Evolutionary conservation across 2,113 vertebrate genomes (phyloP).

Genomic region (Furnarius figulus): DNA sequence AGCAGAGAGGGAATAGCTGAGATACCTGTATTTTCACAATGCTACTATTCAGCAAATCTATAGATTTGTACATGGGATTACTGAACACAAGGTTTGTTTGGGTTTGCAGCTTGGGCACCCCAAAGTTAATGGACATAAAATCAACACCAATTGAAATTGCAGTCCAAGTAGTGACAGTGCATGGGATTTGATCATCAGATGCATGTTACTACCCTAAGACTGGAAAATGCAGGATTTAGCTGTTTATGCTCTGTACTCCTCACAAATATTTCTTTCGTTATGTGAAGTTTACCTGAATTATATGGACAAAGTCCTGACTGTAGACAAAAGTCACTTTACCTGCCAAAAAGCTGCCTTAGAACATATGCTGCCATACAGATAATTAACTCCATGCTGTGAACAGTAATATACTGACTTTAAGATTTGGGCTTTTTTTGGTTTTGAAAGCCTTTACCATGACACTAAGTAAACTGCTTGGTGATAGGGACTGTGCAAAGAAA

Average conservation of each 20-base stretch:
- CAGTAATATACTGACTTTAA: background rate
- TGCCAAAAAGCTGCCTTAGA: background rate
- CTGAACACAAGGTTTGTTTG: background rate
- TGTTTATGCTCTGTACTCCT: background rate
- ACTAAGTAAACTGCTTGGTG: background rate
- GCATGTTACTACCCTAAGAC: background rate
- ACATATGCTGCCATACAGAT: background rate
- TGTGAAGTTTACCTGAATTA: background rate
- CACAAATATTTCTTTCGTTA: background rate
- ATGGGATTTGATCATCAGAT: background rate
- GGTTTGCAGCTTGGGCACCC: background rate
- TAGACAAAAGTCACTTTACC: background rate
- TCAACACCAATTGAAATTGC: background rate
- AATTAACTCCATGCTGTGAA: background rate
- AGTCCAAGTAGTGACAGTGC: background rate
- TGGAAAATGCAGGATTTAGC: background rate
- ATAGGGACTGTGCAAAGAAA: background rate
- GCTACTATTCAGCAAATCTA: background rate
- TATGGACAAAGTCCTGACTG: background rate
- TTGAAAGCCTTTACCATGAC: background rate
- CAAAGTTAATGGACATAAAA: background rate
- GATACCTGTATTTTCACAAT: background rate
- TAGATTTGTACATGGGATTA: background rate
- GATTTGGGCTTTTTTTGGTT: background rate
- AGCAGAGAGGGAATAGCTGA: background rate